Percentiles rank a stretch among this genome's conserved stretches.
phyloP scores from a whole-genome alignment of 2,888 invertebrate species.

The Rapana venosa region DNA sequence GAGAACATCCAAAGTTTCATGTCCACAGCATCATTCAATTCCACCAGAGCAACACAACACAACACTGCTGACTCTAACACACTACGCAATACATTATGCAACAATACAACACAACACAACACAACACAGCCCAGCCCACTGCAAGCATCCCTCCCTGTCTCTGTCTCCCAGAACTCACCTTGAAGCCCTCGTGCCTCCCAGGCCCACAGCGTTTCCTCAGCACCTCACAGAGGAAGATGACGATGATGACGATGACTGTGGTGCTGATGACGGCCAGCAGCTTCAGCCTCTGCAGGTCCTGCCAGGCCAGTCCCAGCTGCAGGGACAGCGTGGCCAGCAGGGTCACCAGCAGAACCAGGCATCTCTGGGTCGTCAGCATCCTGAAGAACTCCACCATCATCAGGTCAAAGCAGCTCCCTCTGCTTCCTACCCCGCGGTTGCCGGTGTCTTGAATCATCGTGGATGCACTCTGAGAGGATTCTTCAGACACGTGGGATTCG shows the following conservation, averaged over 20 bases:
- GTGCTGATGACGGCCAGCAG: slow-evolving; percentile 26
- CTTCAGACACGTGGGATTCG: slow-evolving; percentile 17
- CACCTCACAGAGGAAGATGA: slow-evolving; percentile 48
- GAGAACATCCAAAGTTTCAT: too few relatives aligned
- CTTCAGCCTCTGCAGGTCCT: slow-evolving; percentile 14
- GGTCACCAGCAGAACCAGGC: slow-evolving; percentile 43
- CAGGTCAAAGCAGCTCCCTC: background rate
- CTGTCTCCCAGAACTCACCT: slow-evolving; percentile 42
- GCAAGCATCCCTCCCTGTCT: background rate
- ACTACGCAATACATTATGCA: too few relatives aligned
- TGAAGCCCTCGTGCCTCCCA: slow-evolving; percentile 47
- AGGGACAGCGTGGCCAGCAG: slow-evolving; percentile 36
- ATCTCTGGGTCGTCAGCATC: background rate
- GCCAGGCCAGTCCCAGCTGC: slow-evolving; percentile 45
- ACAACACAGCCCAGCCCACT: too few relatives aligned
- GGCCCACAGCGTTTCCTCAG: slow-evolving; percentile 50
- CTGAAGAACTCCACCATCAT: background rate
- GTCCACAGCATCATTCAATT: too few relatives aligned
- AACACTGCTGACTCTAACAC: too few relatives aligned
- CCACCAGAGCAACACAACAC: too few relatives aligned
- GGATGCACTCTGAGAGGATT: background rate
- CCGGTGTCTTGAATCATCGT: too few relatives aligned
- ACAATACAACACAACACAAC: too few relatives aligned
- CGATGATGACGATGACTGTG: slow-evolving; percentile 38
- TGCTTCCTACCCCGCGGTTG: background rate